Percentiles rank a stretch among this genome's conserved stretches.
These are phyloP conservation scores for Perithous albicinctus DNA, from an alignment of 2,888 invertebrate genomes.

Conservation along the genomic window DNA sequence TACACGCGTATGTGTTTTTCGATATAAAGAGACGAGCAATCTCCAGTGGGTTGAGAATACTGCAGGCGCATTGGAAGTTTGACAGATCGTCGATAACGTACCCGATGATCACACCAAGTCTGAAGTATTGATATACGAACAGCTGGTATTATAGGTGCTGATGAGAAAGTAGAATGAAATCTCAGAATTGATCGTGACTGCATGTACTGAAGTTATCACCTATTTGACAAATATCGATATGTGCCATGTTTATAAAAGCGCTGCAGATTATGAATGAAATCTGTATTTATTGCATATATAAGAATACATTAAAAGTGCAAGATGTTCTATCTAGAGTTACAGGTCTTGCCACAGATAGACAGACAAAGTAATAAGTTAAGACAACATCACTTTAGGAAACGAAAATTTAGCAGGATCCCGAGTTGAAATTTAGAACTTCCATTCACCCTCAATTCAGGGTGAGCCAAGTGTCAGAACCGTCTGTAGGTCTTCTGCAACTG, in stretches of 20 bases:
- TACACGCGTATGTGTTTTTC: background rate
- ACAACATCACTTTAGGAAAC: too few relatives aligned
- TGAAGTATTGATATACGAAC: background rate
- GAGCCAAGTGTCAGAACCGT: too few relatives aligned
- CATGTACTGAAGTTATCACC: background rate
- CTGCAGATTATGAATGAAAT: background rate
- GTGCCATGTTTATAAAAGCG: background rate
- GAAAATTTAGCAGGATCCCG: too few relatives aligned
- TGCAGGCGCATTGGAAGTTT: slow-evolving; percentile 15
- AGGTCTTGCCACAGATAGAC: too few relatives aligned
- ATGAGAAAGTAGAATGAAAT: background rate
- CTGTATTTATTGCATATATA: too few relatives aligned
- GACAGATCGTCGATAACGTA: slow-evolving; percentile 18
- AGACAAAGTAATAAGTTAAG: too few relatives aligned
- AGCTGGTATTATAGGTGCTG: background rate
- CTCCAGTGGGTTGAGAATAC: background rate
- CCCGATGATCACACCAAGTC: background rate
- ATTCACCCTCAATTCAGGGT: too few relatives aligned
- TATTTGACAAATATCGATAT: background rate
- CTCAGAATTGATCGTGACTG: background rate
- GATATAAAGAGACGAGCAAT: background rate
- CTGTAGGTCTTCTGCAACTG: too few relatives aligned
- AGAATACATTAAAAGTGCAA: too few relatives aligned
- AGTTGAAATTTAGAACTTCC: too few relatives aligned
- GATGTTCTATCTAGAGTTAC: too few relatives aligned